Percentiles rank a stretch among this genome's conserved stretches.
Conservation (phyloP, 1,140 invertebrate species). For the Formica selysi region DNA sequence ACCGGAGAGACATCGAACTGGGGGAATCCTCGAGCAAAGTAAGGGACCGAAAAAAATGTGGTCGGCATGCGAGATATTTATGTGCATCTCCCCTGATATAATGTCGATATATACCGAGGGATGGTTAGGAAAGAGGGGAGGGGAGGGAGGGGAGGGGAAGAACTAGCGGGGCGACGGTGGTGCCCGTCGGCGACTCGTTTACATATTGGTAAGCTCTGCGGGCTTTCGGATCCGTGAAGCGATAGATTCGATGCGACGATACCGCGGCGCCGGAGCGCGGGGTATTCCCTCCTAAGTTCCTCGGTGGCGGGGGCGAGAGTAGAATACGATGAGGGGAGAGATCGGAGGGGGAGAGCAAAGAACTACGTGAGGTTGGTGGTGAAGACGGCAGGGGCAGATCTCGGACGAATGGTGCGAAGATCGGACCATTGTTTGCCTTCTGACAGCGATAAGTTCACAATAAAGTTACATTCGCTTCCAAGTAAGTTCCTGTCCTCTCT, state of each 20-base stretch:
- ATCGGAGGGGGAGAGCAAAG: conserved; percentile 49
- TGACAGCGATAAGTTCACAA: conserved; percentile 86
- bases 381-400: conserved; percentile 79
- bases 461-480: conserved; percentile 84
- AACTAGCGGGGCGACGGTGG: conserved; percentile 19
- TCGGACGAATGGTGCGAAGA: conserved; percentile 77
- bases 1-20: background rate
- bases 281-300: conserved; percentile 43
- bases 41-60: conserved; percentile 43
- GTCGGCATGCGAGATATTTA: conserved; percentile 53
- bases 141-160: background rate
- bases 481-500: conserved; percentile 78
- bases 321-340: conserved; percentile 11
- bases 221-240: conserved; percentile 45
- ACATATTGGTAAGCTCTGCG: conserved; percentile 71
- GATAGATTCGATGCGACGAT: conserved; percentile 75
- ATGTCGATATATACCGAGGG: conserved; percentile 37
- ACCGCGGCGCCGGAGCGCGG: conserved; percentile 68
- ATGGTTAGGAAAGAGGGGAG: background rate
- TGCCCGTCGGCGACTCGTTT: conserved; percentile 73
- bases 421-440: conserved; percentile 84
- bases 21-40: background rate
- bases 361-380: conserved; percentile 67
- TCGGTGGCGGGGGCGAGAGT: background rate
- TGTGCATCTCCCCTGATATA: conserved; percentile 32